Evolutionary conservation across 2,888 invertebrate species (phyloP).

Genomic region (Meliscaeva auricollis): DNA sequence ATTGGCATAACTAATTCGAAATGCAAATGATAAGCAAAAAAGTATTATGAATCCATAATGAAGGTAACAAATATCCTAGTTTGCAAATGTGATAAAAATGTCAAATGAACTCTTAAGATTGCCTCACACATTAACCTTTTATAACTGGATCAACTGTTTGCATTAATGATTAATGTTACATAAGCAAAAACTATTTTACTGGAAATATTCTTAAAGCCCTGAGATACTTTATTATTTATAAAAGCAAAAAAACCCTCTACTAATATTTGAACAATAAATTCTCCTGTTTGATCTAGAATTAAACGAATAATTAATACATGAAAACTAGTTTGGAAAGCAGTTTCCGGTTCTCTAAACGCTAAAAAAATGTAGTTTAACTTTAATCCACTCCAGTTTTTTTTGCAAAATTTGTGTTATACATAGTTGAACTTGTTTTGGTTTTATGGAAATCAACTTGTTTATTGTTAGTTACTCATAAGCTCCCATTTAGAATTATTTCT

Average conservation of each 20-base stretch:
- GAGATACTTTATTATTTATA: no score
- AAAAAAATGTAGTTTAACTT: background rate
- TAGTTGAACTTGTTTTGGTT: constrained; percentile 15
- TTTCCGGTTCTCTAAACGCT: background rate
- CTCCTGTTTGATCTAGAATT: background rate
- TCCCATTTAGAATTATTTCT: background rate
- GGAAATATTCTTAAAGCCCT: background rate
- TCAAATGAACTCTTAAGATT: background rate
- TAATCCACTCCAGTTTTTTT: background rate
- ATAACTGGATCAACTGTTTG: background rate
- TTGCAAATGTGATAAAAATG: no score
- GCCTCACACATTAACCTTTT: background rate
- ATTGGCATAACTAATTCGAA: no score
- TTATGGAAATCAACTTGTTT: background rate
- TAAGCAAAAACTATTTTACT: no score
- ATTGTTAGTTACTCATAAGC: background rate
- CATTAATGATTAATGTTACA: background rate
- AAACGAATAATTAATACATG: background rate
- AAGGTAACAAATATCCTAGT: no score
- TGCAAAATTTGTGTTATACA: background rate
- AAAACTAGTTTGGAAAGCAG: background rate
- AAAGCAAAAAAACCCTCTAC: no score
- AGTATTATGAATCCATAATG: no score
- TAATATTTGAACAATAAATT: constrained; percentile 2
- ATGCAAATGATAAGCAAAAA: no score